Base-by-base conservation (phyloP, 2,113 vertebrate species). In the Sinocyclocheilus rhinocerous region DNA sequence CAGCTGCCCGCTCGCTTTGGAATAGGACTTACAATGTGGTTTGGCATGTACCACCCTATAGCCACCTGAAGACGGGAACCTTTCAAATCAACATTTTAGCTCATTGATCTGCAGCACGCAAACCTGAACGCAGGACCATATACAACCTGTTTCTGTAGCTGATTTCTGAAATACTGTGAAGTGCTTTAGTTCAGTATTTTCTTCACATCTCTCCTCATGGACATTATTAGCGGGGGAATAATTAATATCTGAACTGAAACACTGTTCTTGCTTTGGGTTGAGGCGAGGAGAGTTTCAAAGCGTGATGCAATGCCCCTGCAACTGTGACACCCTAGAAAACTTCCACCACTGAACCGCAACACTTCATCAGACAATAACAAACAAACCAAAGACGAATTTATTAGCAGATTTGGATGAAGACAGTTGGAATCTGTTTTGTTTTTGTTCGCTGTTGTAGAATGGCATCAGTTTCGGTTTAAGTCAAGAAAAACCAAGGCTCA, bases 261-360 rank as follows among this genome's bases (percentile, higher is more conserved):
- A 15, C 57, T 83, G 78, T 72, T 55, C 83, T 81, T 87, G 83
- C 83, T 89, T 84, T 82, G 82, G 81, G 82, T 76, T 86, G 81
- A 86, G 80, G 88, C 52, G 72, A 84, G 63, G 85, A 79, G 81
- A 87, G 85, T 89, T 89, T 83, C 63, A 77, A 73, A 48, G 65
- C 29, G 42, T 89, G 88, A 89, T 89, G 88, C 86, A 89, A 89
- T 33, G 72, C 57, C 29, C 29, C 83, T 87, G 88, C 79, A 89
- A 89, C 78, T 73, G 39, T 76, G 50, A 36, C 69, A 63, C 42
- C 11, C 52, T 48, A 10, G 22, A 63, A 76, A 86, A n/a, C 78
- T 75, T 67, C 61, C 63, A 78, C 75, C 42, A 24, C 70, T 48
- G 81, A 82, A 20, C 5, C 20, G 42, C 15, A 69, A 6, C 45